Conservation (phyloP, 2,888 invertebrate genomes). For the Drosophila mimetica region DNA sequence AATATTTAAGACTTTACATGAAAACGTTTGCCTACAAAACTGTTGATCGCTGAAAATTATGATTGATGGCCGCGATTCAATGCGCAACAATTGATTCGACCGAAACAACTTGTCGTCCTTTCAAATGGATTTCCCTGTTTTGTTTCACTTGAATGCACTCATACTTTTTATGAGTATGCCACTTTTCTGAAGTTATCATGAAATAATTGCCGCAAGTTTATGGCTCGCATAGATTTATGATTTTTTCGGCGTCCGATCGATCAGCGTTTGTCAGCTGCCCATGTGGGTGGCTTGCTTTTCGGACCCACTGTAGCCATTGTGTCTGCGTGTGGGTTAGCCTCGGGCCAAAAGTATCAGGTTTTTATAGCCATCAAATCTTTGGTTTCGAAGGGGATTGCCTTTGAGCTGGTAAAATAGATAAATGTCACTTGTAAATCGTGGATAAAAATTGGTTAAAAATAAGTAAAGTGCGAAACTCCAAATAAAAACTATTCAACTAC, state of each 20-base stretch:
- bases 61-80: conserved; percentile 81
- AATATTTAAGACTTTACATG: conserved; percentile 81
- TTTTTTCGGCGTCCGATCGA: conserved; percentile 63
- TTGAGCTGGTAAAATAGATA: conserved; percentile 8
- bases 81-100: conserved; percentile 58
- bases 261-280: conserved; percentile 72
- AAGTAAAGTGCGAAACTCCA: too few relatives aligned
- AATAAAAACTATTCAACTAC: too few relatives aligned
- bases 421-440: not conserved
- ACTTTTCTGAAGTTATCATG: conserved; percentile 52
- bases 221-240: conserved; percentile 62
- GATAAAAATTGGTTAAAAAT: conserved; percentile 4
- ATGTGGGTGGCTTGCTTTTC: conserved; percentile 66
- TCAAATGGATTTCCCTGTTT: conserved; percentile 37
- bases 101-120: conserved; percentile 74
- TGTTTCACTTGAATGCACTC: not conserved
- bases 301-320: conserved; percentile 66
- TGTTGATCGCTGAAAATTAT: conserved; percentile 82
- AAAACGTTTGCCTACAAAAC: conserved; percentile 80
- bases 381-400: conserved; percentile 22
- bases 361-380: conserved; percentile 22
- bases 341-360: conserved; percentile 49
- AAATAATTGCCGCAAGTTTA: conserved; percentile 70
- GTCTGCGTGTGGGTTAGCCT: conserved; percentile 76
- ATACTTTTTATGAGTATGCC: conserved; percentile 9